Percentiles rank a stretch among this genome's conserved stretches.
phyloP scores from a whole-genome alignment of 2,888 invertebrate species.

The Polymixis lichenea region DNA sequence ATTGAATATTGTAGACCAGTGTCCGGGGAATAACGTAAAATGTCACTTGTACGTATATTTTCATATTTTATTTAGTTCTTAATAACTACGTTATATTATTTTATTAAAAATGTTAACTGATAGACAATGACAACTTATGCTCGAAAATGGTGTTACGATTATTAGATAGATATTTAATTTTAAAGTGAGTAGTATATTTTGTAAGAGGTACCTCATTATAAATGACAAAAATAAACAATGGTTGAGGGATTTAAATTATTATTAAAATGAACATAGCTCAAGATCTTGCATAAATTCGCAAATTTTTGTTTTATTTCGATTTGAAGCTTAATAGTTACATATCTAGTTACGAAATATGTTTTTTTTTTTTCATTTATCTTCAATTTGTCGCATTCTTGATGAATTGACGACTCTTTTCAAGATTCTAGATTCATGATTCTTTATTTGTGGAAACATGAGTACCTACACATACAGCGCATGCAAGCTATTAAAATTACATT shows the following conservation, averaged over 20 bases:
- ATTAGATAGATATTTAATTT: neutral
- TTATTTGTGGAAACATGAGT: too few species aligned
- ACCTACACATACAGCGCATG: too few species aligned
- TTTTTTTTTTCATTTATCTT: neutral
- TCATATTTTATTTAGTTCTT: neutral
- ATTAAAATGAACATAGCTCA: neutral
- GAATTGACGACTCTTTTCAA: too few species aligned
- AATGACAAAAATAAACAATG: conserved; percentile 13
- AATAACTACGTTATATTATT: neutral
- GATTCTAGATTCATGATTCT: too few species aligned
- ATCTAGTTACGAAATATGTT: too few species aligned
- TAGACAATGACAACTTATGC: conserved; percentile 31
- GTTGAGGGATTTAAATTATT: conserved; percentile 33
- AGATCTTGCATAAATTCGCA: neutral
- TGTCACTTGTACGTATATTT: neutral
- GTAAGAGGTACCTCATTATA: neutral
- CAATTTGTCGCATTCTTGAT: neutral
- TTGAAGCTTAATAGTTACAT: too few species aligned
- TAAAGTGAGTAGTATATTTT: neutral
- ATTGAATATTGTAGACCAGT: neutral
- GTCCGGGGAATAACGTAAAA: neutral
- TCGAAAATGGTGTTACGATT: conserved; percentile 28
- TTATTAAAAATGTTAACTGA: neutral
- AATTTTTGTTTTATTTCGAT: conserved; percentile 22
- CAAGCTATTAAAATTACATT: too few species aligned